Base-by-base conservation (phyloP, 2,888 invertebrate genomes). In the Strigamia maritima region DNA sequence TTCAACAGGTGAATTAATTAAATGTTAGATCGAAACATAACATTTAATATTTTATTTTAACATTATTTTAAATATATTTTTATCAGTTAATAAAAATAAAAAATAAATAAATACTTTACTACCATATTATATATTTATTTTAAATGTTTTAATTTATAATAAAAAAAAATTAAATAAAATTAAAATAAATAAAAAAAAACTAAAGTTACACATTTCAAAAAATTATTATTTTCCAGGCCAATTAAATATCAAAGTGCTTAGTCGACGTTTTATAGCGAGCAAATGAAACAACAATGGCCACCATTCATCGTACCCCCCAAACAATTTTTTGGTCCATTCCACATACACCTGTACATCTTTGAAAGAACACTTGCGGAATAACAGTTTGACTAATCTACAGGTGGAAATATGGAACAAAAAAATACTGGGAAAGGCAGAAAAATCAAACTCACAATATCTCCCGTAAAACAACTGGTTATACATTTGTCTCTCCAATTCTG, bases 281-380 rank as follows among this genome's bases (percentile, higher is more conserved):
- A n/a, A 54, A 7, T 54, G 19, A 7, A 8, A 7, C 54, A 54
- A 54, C 19, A 54, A 54, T n/a, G n/a, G 19, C 54, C 38, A 38
- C 16, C 54, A 54, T 6, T 54, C 54, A 16, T 6, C 54, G 19
- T 10, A 54, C 54, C 19, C 54, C 54, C 54, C 16, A 4, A n/a
- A 54, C 54, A 54, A 54, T 54, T 54, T 54, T 54, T 54, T 54
- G 54, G 54, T 54, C 54, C 54, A 54, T 54, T 54, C 54, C 54
- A 54, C 54, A 19, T 16, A 19, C 54, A 54, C 54, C 54, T 54
- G 54, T 54, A 54, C 54, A 6, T 16, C 54, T 54, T 54, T 54
- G 8, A 54, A n/a, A n/a, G 54, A 54, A 54, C 54, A 54, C 54
- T 54, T 54, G 54, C 16, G 14, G 40, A 40, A 40, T 40, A 40